Evolutionary conservation across 2,797 vertebrate species (phyloP).

Genomic region (Tokudaia tokunoshimensis): DNA sequence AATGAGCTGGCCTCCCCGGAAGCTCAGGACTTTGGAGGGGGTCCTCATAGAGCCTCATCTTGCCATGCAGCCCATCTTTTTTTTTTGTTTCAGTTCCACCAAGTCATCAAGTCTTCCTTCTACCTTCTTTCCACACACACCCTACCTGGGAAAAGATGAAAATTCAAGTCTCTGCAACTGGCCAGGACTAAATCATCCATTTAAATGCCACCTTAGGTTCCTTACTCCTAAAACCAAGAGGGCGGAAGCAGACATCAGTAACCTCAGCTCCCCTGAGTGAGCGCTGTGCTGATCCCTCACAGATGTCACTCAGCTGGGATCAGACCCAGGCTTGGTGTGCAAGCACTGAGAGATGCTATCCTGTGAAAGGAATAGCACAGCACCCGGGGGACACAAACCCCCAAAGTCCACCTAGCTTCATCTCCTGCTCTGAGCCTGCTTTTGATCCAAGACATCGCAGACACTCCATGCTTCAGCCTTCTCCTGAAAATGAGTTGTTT

Average conservation of each 20-base stretch:
- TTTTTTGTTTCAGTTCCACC: not conserved
- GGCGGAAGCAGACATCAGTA: not conserved
- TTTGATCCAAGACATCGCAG: not conserved
- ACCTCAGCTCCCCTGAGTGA: not conserved
- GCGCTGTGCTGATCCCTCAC: not conserved
- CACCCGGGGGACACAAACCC: not conserved
- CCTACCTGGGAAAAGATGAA: not conserved
- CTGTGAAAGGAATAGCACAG: fast-evolving
- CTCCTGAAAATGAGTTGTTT: not conserved
- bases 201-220: not conserved
- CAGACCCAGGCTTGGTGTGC: not conserved
- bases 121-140: not conserved
- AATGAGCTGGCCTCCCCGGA: not conserved
- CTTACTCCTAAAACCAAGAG: not conserved
- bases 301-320: not conserved
- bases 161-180: not conserved
- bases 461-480: not conserved
- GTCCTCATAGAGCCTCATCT: not conserved
- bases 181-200: not conserved
- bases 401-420: not conserved
- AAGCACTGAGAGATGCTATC: not conserved
- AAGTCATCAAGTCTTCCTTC: not conserved
- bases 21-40: no score
- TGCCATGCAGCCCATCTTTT: not conserved
- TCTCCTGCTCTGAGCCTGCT: not conserved